Base-by-base conservation (phyloP, 2,888 invertebrate species). In the Nomada ruficornis region DNA sequence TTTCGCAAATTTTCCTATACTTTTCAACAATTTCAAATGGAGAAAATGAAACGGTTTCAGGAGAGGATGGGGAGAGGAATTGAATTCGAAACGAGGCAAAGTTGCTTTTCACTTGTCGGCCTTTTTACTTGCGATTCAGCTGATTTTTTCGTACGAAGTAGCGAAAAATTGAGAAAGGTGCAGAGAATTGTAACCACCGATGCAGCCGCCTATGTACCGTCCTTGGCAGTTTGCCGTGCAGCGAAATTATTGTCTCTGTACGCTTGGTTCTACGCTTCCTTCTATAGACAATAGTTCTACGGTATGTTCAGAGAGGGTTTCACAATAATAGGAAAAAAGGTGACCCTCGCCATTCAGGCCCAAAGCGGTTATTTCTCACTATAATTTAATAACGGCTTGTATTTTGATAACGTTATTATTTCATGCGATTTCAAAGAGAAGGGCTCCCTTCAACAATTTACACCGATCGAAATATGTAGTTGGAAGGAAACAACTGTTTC, bases 251-350 rank as follows among this genome's bases (percentile, higher is more conserved):
- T 89, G 91, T 90, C 90, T 64, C 23, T 44, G 52, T 64, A 72
- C 69, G 70, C 85, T 79, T 70, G 70, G 73, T 73, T 65, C 75
- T 70, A n/a, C 47, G 68, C 69, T 54, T 62, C 42, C 63, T 23
- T 10, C 9, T 10, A 0, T 10, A 29, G 87, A 82, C 88, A 80
- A 85, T 73, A 82, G 0, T 85, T 86, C 18, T 7, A 7, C 89
- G 65, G 60, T 26, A 59, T 65, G 29, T 55, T 63, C 83, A 15
- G 71, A 80, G 89, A 88, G 88, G 90, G 86, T 91, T 91, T 91
- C 91, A 89, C 90, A 91, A 91, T 91, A 91, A 91, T 91, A 91
- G 89, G 90, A 89, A 88, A 88, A 88, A 91, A 91, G 89, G 85
- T 86, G 89, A 88, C 89, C 86, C 89, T 89, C 83, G 86, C 87